These are phyloP conservation scores for Smithornis capensis DNA, from an alignment of 2,113 vertebrate genomes.

Conservation along the genomic window DNA sequence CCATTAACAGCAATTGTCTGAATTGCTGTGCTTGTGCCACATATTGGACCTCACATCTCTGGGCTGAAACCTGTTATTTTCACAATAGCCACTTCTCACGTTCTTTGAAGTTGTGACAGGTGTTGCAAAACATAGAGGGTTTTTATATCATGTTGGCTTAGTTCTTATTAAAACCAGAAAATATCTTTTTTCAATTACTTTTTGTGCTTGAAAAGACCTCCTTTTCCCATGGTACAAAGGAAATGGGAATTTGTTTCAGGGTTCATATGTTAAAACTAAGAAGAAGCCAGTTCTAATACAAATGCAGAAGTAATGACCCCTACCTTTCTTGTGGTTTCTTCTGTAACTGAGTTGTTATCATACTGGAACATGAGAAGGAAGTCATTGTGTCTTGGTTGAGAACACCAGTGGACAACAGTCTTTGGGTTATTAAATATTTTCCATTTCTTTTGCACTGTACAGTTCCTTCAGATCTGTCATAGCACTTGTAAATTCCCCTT, in stretches of 20 bases:
- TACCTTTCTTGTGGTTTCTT: constrained; percentile 35
- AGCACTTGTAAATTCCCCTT: background rate
- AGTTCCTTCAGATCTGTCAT: background rate
- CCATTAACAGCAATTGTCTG: background rate
- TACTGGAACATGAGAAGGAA: background rate
- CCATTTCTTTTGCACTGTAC: background rate
- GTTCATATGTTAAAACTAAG: constrained; percentile 52
- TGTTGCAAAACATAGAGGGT: constrained; percentile 39
- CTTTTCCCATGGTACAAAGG: constrained; percentile 38
- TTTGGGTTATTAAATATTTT: constrained; percentile 18
- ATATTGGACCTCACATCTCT: constrained; percentile 32
- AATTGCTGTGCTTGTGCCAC: constrained; percentile 7
- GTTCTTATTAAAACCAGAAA: constrained; percentile 64
- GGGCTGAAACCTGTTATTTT: constrained; percentile 53
- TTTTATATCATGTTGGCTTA: constrained; percentile 59
- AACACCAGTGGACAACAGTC: background rate
- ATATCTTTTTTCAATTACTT: constrained; percentile 66
- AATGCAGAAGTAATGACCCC: constrained; percentile 20
- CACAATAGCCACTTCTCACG: constrained; percentile 23
- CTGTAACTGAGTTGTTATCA: background rate
- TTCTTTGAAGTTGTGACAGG: constrained; percentile 66
- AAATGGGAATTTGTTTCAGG: constrained; percentile 52
- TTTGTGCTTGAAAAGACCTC: constrained; percentile 32
- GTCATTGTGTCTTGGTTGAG: background rate
- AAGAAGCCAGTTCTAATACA: constrained; percentile 10